A percentile compares a stretch with the other conserved stretches of the same genome.
Conservation (phyloP, 2,888 invertebrate species). For the Phengaris alcon region DNA sequence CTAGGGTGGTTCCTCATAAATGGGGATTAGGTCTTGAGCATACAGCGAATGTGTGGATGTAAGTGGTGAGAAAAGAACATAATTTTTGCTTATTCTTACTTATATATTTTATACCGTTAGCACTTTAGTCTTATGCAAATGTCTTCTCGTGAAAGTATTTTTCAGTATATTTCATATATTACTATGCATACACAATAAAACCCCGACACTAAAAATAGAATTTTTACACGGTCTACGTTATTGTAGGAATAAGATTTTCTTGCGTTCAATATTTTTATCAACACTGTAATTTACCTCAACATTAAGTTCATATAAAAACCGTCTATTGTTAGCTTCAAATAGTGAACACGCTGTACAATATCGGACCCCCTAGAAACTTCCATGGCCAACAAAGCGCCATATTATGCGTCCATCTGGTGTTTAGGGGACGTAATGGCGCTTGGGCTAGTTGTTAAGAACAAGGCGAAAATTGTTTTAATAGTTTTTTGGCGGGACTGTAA, state of each 20-base stretch:
- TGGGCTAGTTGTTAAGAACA: conserved; percentile 26
- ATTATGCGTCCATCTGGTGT: conserved; percentile 53
- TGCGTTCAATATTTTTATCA: no score
- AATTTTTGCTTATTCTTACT: not conserved
- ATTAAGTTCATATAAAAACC: not conserved
- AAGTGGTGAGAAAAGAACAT: not conserved
- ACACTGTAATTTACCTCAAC: not conserved
- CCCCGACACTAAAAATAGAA: not conserved
- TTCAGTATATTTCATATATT: not conserved
- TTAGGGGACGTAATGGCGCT: conserved; percentile 44
- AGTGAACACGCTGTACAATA: conserved; percentile 41
- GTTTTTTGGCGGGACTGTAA: not conserved
- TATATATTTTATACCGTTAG: conserved; percentile 6
- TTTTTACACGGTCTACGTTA: no score
- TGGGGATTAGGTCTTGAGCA: conserved; percentile 25
- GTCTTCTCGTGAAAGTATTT: conserved; percentile 23
- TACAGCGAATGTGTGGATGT: conserved; percentile 7
- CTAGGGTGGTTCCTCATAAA: conserved; percentile 25
- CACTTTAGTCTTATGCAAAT: conserved; percentile 7
- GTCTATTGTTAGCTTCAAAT: conserved; percentile 29
- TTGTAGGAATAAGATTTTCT: not conserved
- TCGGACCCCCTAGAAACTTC: conserved; percentile 54
- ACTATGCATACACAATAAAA: not conserved
- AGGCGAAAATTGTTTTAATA: conserved; percentile 21
- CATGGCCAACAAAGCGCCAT: conserved; percentile 58